Evolutionary conservation across 2,888 invertebrate genomes (phyloP).

Genomic region (Gerris lacustris): DNA sequence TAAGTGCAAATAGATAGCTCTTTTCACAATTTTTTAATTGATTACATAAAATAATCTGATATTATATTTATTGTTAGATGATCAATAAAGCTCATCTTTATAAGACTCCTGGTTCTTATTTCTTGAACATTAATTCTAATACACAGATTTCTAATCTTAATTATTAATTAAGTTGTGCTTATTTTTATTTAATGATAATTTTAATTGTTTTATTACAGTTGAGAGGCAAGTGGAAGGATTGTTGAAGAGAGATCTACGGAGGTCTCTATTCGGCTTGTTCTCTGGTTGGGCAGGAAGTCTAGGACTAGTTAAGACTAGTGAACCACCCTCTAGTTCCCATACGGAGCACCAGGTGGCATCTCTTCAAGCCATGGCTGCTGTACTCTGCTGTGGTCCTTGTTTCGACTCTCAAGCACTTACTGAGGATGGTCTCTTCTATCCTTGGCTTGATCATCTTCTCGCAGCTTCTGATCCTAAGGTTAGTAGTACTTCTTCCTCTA

Average conservation of each 20-base stretch:
- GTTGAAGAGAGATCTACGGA: slow-evolving; percentile 72
- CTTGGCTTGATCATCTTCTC: slow-evolving; percentile 85
- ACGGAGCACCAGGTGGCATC: slow-evolving; percentile 50
- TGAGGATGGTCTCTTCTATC: slow-evolving; percentile 83
- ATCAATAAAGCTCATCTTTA: too few relatives aligned
- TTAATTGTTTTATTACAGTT: slow-evolving; percentile 46
- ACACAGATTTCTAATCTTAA: too few relatives aligned
- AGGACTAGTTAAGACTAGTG: slow-evolving; percentile 37
- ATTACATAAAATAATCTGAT: too few relatives aligned
- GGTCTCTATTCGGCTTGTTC: slow-evolving; percentile 80
- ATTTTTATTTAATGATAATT: too few relatives aligned
- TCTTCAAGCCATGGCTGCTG: slow-evolving; percentile 83
- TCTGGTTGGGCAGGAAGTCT: slow-evolving; percentile 88
- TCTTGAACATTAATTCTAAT: too few relatives aligned
- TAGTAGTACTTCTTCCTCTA: slow-evolving; percentile 22
- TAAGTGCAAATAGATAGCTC: too few relatives aligned
- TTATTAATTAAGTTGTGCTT: too few relatives aligned
- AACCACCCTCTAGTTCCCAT: slow-evolving; percentile 23
- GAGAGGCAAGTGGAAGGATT: slow-evolving; percentile 67
- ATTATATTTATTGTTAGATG: too few relatives aligned
- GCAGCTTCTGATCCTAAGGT: slow-evolving; percentile 79
- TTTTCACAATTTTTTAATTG: too few relatives aligned
- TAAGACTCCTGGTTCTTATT: too few relatives aligned
- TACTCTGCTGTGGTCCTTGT: slow-evolving; percentile 90
- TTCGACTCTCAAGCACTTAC: slow-evolving; percentile 73